Percentiles rank a stretch among this genome's conserved stretches.
phyloP scores from a whole-genome alignment of 2,797 vertebrate genomes.

The Rallus crepitans region DNA sequence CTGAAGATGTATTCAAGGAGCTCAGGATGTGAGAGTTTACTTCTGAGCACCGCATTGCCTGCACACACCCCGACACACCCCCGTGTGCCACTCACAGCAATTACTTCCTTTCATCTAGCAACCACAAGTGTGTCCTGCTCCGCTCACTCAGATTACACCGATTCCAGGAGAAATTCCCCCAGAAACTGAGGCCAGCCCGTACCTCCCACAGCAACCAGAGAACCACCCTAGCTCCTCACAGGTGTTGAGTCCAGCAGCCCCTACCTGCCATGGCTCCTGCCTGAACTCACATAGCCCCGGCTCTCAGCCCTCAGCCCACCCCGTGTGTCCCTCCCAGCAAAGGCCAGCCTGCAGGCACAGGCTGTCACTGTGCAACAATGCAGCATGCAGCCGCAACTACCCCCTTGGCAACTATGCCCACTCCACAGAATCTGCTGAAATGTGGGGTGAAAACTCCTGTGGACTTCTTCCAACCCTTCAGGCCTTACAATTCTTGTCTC shows the following conservation, averaged over 20 bases:
- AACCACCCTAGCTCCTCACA: accelerated
- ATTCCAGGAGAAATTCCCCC: not conserved
- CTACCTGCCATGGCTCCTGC: accelerated
- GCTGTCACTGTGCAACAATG: not conserved
- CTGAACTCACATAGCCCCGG: accelerated
- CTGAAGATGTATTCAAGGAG: not conserved
- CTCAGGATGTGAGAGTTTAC: not conserved
- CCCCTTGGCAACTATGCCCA: not conserved
- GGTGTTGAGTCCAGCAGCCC: not conserved
- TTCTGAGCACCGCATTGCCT: not conserved
- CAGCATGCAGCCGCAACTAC: not conserved
- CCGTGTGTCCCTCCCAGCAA: not conserved
- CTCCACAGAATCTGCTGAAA: accelerated
- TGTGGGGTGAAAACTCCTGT: accelerated
- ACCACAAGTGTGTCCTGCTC: not conserved
- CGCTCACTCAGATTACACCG: not conserved
- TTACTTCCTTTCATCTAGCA: not conserved
- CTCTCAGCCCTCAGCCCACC: not conserved
- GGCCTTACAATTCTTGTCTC: not conserved
- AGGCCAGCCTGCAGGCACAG: not conserved
- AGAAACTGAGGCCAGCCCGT: not conserved
- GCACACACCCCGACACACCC: not conserved
- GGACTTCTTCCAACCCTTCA: not conserved
- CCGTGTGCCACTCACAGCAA: accelerated
- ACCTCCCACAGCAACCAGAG: not conserved